phyloP scores from a whole-genome alignment of 2,888 invertebrate genomes.

The Melanotus villosus region DNA sequence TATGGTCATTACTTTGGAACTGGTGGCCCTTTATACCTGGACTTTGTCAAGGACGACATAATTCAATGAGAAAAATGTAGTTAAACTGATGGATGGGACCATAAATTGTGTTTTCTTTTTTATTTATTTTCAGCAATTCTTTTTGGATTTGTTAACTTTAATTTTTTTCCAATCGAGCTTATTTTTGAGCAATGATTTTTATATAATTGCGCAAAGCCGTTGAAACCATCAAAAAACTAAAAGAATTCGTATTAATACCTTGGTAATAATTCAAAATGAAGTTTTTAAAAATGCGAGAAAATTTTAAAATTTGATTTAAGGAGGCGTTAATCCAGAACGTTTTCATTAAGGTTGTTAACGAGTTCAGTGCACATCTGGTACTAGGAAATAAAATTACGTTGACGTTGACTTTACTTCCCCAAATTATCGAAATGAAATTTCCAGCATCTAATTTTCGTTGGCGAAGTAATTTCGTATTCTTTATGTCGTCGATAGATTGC shows the following conservation, averaged over 20 bases:
- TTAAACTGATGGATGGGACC: conserved; percentile 18
- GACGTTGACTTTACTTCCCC: conserved; percentile 16
- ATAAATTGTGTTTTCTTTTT: conserved; percentile 25
- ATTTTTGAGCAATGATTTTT: no score
- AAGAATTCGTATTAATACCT: no score
- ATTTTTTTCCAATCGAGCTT: no score
- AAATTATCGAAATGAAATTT: conserved; percentile 40
- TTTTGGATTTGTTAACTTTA: no score
- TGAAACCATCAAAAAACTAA: no score
- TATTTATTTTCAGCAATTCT: no score
- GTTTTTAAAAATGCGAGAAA: no score
- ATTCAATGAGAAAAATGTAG: conserved; percentile 22
- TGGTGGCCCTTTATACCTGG: conserved; percentile 35
- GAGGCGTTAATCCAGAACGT: neutral
- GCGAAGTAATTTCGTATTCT: conserved; percentile 32
- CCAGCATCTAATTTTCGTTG: conserved; percentile 32
- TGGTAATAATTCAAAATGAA: no score
- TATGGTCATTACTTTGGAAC: conserved; percentile 2
- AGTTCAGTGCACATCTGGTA: conserved; percentile 27
- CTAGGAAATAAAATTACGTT: conserved; percentile 28
- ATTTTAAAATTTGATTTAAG: no score
- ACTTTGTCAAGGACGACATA: conserved; percentile 27
- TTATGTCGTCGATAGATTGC: conserved; percentile 16
- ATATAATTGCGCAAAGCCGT: no score
- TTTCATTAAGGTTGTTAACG: conserved; percentile 33